Base-by-base conservation (phyloP, 2,888 invertebrate species). In the Yponomeuta evonymella region DNA sequence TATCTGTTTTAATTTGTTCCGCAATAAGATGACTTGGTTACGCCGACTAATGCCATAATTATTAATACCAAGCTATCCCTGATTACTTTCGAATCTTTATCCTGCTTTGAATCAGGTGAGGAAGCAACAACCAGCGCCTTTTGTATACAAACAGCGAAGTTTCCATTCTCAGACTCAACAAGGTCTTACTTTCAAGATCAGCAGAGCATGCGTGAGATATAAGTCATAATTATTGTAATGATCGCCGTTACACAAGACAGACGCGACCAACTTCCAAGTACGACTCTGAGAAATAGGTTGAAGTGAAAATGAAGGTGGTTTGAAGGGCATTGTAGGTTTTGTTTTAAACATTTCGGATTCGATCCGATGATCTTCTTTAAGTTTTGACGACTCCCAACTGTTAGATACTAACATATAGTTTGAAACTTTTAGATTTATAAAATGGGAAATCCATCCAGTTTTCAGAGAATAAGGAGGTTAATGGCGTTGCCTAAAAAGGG, bases 171-270 rank as follows among this genome's bases (percentile, higher is more conserved):
- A 85, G 81, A 76, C 76, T 76, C 75, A 70, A 73, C 88, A 88
- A 90, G 90, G 91, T 87, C 89, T 86, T 89, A 88, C 92, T 92
- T 92, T 92, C 92, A 92, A 92, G 92, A 91, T 89, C 92, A 92
- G 77, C 90, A 82, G 90, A 90, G 87, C 88, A 87, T 81, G 79
- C 87, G 83, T 63, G 70, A 80, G 80, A 83, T 84, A 83, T 83
- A 81, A 82, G 81, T 82, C 81, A 86, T 91, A 90, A 91, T 90
- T 90, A 86, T 87, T 79, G 87, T 89, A 89, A 89, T 89, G 85
- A 84, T 75, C 72, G 74, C 65, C 76, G 81, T 89, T 88, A 87
- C 87, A 82, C 89, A 89, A 90, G 23, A 65, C 70, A 48, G 64
- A 64, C 64, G 69, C 67, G 8, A 67, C 67, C 4, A 30, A 5